Conservation (phyloP, 2,113 vertebrate species). For the Cephalopholis sonnerati region DNA sequence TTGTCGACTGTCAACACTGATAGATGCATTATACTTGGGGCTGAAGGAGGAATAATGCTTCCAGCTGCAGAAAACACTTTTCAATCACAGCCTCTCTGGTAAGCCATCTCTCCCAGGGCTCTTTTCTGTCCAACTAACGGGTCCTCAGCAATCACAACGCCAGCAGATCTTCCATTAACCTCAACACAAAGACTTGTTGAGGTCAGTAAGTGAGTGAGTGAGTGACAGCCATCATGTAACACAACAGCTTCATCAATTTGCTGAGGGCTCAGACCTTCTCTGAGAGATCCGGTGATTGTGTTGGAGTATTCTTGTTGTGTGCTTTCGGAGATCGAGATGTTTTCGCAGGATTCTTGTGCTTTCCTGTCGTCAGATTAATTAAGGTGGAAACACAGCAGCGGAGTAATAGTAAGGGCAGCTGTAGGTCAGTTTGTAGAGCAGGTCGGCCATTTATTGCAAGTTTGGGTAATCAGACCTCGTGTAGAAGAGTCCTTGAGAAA, state of each 20-base stretch:
- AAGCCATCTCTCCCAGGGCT: constrained; percentile 13
- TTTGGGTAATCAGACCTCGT: background rate
- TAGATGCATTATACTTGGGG: background rate
- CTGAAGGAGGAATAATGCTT: background rate
- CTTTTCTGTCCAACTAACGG: constrained; percentile 26
- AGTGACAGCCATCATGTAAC: background rate
- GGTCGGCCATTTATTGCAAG: background rate
- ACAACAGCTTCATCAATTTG: constrained; percentile 8
- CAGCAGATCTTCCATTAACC: constrained; percentile 40
- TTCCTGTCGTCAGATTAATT: background rate
- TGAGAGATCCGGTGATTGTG: constrained; percentile 8
- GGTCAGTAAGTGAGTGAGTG: background rate
- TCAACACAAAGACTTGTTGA: constrained; percentile 5
- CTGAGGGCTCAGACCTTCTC: background rate
- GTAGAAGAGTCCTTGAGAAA: no score
- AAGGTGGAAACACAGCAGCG: background rate
- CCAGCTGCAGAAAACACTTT: constrained; percentile 37
- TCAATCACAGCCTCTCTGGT: constrained; percentile 47
- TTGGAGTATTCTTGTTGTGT: background rate
- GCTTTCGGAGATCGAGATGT: background rate
- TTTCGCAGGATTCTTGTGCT: background rate
- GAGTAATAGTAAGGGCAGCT: background rate
- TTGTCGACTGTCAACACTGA: background rate
- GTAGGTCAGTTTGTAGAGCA: background rate
- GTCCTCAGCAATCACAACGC: constrained; percentile 39